Percentiles rank a stretch among this genome's conserved stretches.
Evolutionary conservation across 2,113 vertebrate species (phyloP).

Genomic region (Chitala chitala): DNA sequence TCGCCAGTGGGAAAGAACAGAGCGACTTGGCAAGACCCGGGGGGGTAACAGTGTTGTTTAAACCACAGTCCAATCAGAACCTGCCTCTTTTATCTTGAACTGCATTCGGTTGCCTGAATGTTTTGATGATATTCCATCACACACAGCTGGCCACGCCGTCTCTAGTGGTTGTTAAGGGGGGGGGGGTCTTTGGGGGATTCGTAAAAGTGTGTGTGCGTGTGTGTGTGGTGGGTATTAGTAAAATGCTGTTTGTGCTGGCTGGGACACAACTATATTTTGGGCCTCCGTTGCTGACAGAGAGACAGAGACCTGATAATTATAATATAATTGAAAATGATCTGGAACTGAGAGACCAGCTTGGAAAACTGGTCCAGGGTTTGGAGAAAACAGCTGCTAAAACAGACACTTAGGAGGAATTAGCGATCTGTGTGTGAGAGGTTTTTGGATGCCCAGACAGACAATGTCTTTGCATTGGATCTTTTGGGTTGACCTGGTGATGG

Average conservation of each 20-base stretch:
- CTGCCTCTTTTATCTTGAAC: neutral
- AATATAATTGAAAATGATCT: constrained; percentile 52
- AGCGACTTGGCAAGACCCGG: neutral
- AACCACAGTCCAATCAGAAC: neutral
- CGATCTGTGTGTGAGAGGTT: constrained; percentile 36
- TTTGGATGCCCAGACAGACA: constrained; percentile 61
- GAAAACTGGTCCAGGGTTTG: constrained; percentile 43
- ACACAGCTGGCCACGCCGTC: constrained; percentile 22
- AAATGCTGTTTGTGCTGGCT: constrained; percentile 57
- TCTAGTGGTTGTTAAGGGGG: neutral
- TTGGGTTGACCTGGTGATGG: constrained; percentile 47
- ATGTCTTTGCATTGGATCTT: constrained; percentile 66
- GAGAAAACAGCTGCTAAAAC: constrained; percentile 61
- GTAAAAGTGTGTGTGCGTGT: neutral
- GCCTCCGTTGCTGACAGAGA: constrained; percentile 46
- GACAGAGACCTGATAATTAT: constrained; percentile 47
- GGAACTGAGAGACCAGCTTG: constrained; percentile 45
- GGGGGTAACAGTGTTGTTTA: neutral
- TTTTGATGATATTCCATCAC: constrained; percentile 48
- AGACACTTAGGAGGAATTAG: constrained; percentile 52
- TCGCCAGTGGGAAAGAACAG: neutral
- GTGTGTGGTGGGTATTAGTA: constrained; percentile 54
- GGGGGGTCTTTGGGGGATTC: neutral
- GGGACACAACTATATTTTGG: constrained; percentile 48
- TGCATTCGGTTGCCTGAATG: constrained; percentile 29